Base-by-base conservation (phyloP, 2,113 vertebrate genomes). In the Plecturocebus donacophilus region DNA sequence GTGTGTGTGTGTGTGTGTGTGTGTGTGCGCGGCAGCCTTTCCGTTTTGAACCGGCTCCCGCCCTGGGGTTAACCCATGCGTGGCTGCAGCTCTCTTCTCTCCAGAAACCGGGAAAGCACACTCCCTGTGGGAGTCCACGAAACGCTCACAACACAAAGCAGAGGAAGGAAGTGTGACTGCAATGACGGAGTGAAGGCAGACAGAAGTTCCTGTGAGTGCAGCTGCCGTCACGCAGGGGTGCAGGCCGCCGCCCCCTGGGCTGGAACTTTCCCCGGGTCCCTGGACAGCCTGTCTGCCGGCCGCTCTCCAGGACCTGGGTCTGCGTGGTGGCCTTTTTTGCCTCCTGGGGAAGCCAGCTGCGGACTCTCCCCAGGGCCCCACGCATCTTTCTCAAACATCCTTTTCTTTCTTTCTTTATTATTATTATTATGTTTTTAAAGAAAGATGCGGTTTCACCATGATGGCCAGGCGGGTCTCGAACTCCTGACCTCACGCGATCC, bases 101-200 rank as follows among this genome's bases (percentile, higher is more conserved):
- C 20, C 35, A 0, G 52, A 38, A 25, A 19, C 20, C 61, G 0
- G 40, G 73, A 79, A 42, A 40, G 7, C 20, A 2, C 9, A 3
- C 0, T 0, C 61, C 38, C 3, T 1, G 1, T 0, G 0, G 20
- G 3, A 17, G 2, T 3, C 14, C 56, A 7, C 82, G 88, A 91
- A 58, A 32, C 0, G 0, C 20, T 0, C 7, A 4, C 9, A 9
- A 9, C 4, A 61, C 40, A 21, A 32, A 42, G 64, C 13, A 2
- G 0, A 5, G 89, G 89, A 71, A 87, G 75, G 94, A 95, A 95
- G 75, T 23, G 0, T 23, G 8, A 27, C 91, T 23, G 52, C 30
- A 11, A 1, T 0, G 0, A 0, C 12, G 9, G n/a, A 11, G 8
- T 17, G 64, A 8, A 2, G 2, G 0, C 3, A 6, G 19, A 9